Evolutionary conservation across 1,140 invertebrate species (phyloP), one percentile per base, ranked within the genome.

Genomic region (Carposina sasakii): DNA sequence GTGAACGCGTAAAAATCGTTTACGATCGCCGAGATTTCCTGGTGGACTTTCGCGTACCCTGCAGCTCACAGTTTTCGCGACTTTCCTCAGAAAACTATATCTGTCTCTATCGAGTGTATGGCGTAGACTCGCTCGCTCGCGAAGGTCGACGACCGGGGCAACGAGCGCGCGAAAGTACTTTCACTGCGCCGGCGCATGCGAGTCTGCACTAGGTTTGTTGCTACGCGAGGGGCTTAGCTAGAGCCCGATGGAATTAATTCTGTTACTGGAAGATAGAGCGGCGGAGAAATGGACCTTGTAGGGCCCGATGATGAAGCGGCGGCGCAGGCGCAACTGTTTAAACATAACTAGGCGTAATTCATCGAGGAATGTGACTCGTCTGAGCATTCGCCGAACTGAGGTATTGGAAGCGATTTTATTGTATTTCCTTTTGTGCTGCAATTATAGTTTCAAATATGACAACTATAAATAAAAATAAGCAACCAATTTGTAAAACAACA

Each of bases 151-250:
- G 77, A 79, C 77, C 78, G 76, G 72, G 71, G 63, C 74, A 67
- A 66, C 66, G 71, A 68, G 74, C 72, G 67, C 76, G 72, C 76
- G 76, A 82, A 82, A 82, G 78, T 71, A 82, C 78, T 82, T 82
- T 82, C 78, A 76, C 78, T 79, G 74, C 74, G 72, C 71, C 26
- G 52, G 67, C 73, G 76, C 69, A 70, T 60, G 60, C 63, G 57
- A 71, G 58, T 71, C 63, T 61, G 59, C 63, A 58, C 58, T 41
- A 40, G 26, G 56, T 49, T 56, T 28, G 44, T 51, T 50, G 34
- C 54, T 57, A 69, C 67, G 47, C 39, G 53, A 57, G 64, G 54
- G 69, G 71, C 71, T 68, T 63, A 63, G 68, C 74, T 70, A 36
- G 52, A 28, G 36, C 58, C 52, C 43, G 55, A 52, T 50, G 52